phyloP scores from a whole-genome alignment of 1,140 invertebrate species.

The Drusus annulatus region DNA sequence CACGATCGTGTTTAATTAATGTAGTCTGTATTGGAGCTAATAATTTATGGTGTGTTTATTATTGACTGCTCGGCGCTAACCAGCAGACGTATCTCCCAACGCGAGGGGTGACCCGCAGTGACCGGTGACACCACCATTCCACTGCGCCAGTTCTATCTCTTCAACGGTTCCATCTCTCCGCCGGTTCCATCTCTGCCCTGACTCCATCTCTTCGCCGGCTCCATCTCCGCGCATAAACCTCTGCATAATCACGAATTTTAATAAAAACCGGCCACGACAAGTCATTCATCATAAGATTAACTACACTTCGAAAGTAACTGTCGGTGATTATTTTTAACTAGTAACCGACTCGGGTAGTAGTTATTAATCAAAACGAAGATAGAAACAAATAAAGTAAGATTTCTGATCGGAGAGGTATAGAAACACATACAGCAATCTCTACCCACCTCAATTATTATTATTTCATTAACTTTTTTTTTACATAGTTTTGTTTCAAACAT shows the following conservation, averaged over 20 bases:
- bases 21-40: background rate
- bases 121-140: constrained; percentile 10
- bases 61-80: constrained; percentile 7
- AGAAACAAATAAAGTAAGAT: background rate
- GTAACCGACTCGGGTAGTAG: background rate
- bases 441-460: too few relatives aligned
- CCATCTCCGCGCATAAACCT: too few relatives aligned
- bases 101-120: constrained; percentile 9
- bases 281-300: constrained; percentile 31
- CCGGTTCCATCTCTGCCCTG: too few relatives aligned
- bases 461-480: too few relatives aligned
- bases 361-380: constrained; percentile 11
- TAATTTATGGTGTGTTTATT: constrained; percentile 21
- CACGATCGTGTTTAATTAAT: constrained; percentile 32
- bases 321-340: background rate
- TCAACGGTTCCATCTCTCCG: too few relatives aligned
- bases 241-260: constrained; percentile 1
- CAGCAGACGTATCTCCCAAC: background rate
- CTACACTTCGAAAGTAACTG: background rate
- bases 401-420: background rate
- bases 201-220: too few relatives aligned
- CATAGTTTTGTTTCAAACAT: too few relatives aligned
- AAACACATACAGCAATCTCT: too few relatives aligned
- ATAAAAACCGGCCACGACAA: constrained; percentile 3
- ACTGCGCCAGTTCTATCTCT: too few relatives aligned